Conservation (phyloP, 2,888 invertebrate species). For the Drosophila testacea region DNA sequence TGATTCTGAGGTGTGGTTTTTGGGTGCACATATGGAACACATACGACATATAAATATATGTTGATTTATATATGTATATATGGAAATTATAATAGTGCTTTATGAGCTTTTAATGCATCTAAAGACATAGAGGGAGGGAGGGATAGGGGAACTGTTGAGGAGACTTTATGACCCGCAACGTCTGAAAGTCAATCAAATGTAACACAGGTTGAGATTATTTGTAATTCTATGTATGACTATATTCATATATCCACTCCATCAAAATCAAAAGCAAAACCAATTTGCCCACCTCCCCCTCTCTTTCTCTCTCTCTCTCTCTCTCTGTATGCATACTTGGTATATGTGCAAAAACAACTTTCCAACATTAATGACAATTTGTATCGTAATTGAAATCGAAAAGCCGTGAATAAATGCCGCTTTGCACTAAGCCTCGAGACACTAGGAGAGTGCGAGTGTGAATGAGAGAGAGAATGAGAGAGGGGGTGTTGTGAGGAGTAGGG, state of each 20-base stretch:
- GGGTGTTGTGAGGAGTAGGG: constrained; percentile 3
- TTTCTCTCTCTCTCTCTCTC: constrained; percentile 1
- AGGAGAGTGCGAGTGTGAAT: constrained; percentile 14
- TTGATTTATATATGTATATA: constrained; percentile 27
- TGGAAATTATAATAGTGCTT: constrained; percentile 76
- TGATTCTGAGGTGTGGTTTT: constrained; percentile 76
- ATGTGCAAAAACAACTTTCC: constrained; percentile 75
- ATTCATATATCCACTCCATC: constrained; percentile 64
- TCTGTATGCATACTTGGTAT: constrained; percentile 16
- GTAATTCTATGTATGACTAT: constrained; percentile 54
- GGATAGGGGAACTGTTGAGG: not conserved
- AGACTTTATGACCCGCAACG: constrained; percentile 68
- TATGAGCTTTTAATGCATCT: constrained; percentile 70
- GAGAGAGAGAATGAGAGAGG: constrained; percentile 11
- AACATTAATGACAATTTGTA: constrained; percentile 81
- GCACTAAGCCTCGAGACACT: constrained; percentile 61
- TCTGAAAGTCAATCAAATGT: constrained; percentile 71
- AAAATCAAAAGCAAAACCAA: constrained; percentile 59
- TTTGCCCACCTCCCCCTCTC: constrained; percentile 18
- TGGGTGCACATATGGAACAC: constrained; percentile 60
- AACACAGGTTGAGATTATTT: constrained; percentile 68
- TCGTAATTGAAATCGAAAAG: constrained; percentile 81
- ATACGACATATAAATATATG: constrained; percentile 1
- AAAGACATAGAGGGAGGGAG: not conserved
- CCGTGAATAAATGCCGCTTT: constrained; percentile 81